These are phyloP conservation scores for Calliscelio sp. DNA, from an alignment of 2,888 invertebrate species.

Conservation along the genomic window DNA sequence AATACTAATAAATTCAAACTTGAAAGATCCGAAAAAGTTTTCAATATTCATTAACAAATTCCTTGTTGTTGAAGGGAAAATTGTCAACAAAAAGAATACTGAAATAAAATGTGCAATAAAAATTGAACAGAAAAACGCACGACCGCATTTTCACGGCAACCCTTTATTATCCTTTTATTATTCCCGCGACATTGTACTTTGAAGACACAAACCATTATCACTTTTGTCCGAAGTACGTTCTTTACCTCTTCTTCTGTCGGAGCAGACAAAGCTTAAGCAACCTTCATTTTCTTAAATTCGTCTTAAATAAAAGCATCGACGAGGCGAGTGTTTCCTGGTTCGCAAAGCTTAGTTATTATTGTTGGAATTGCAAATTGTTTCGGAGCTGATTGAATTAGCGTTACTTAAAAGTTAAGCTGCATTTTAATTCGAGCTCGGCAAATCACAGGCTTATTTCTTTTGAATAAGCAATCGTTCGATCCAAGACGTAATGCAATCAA, in stretches of 20 bases:
- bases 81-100: neutral
- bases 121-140: too few species aligned
- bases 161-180: conserved; percentile 54
- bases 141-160: conserved; percentile 12
- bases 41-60: too few species aligned
- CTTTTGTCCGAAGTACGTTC: conserved; percentile 50
- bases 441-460: conserved; percentile 53
- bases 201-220: conserved; percentile 62
- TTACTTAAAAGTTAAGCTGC: conserved; percentile 64
- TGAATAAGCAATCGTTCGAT: conserved; percentile 56
- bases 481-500: conserved; percentile 51
- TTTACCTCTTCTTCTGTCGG: conserved; percentile 7
- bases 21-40: neutral
- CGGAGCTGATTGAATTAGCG: conserved; percentile 66
- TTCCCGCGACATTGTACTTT: conserved; percentile 49
- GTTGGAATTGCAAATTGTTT: conserved; percentile 65
- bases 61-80: too few species aligned
- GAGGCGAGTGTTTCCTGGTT: conserved; percentile 44
- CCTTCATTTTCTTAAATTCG: conserved; percentile 60
- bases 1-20: neutral
- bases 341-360: conserved; percentile 62
- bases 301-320: conserved; percentile 56
- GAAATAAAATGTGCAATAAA: too few species aligned
- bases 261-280: conserved; percentile 52
- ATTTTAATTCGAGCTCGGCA: conserved; percentile 45